Evolutionary conservation across 2,888 invertebrate species (phyloP), one percentile per base, ranked within the genome.

Genomic region (Epinotia brunnichana): DNA sequence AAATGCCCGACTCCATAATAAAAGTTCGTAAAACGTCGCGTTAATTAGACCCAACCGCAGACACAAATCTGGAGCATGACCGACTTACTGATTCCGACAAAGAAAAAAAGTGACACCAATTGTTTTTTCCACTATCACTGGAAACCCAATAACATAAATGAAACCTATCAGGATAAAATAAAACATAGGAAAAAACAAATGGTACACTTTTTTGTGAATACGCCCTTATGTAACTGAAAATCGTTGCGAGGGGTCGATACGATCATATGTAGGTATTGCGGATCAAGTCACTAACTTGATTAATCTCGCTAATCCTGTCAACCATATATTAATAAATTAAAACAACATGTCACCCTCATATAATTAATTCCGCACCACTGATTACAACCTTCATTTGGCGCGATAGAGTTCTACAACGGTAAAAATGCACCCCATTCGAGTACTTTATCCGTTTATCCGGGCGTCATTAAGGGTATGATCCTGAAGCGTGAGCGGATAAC

Each of bases 381-480:
- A 88, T 85, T 89, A 81, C 80, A 81, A 82, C 80, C 75, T 70
- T 76, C 75, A 77, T 75, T 83, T 80, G 84, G 75, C 84, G 80
- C 82, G 86, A 88, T 84, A 87, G 77, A 82, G 87, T 88, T 83
- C 83, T 77, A 83, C 81, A 76, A 74, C 63, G 74, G 75, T 80
- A 86, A 85, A 90, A 89, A 85, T 82, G 80, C 83, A 78, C 87
- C 86, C 87, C 79, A 80, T 78, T 78, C 78, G 76, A 85, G 85
- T 83, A 87, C 87, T 85, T 85, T 87, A 85, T 87, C 86, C 87
- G 87, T 90, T 89, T 88, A 88, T 87, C 88, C 86, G 84, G 80
- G 85, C 85, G 85, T 89, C 90, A 91, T 91, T 91, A 90, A 88
- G 86, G 85, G 86, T 85, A 88, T 92, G 91, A 92, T 91, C 90